Base-by-base conservation (phyloP, 2,113 vertebrate species). In the Crocuta crocuta region DNA sequence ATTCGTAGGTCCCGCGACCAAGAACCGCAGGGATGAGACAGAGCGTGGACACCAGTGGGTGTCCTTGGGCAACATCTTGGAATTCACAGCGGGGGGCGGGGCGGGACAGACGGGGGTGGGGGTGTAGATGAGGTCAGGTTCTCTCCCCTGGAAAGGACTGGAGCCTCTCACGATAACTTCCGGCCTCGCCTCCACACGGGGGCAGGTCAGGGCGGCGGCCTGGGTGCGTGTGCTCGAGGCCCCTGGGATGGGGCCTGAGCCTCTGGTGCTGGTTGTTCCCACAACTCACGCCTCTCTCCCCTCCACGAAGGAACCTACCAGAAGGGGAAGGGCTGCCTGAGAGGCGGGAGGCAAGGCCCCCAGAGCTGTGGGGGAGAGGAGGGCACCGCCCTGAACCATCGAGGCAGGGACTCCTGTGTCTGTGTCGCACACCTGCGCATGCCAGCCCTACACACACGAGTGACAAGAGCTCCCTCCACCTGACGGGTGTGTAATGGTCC, bases 401-500 rank as follows among this genome's bases (percentile, higher is more conserved):
- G 3, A 31, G 1, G 8, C n/a, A 5, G 21, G 39, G 70, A 53
- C 2, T 2, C 16, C 33, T 1, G 0, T 15, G 50, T 71, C 35
- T 8, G 35, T 16, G 58, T 58, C 13, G 31, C 13, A 7, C 24
- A 0, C 7, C 2, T 26, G 31, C 10, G 8, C 23, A n/a, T n/a
- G n/a, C 48, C 6, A 13, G 33, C 55, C 28, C 48, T 7, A 31
- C 35, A 33, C 66, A 71, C 28, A 10, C 3, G 1, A 4, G 58
- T 1, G 24, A 35, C 68, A 48, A 24, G 74, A 1, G 3, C 63
- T 53, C 39, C 13, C 24, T 61, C 61, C 63, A n/a, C n/a, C n/a
- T n/a, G n/a, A n/a, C n/a, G n/a, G n/a, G 17, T 2, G 2, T 12
- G 43, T 0, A 10, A 31, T 1, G 10, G 39, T 2, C 79, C 63